phyloP scores from a whole-genome alignment of 2,888 invertebrate genomes.

The Bellardia pandia region DNA sequence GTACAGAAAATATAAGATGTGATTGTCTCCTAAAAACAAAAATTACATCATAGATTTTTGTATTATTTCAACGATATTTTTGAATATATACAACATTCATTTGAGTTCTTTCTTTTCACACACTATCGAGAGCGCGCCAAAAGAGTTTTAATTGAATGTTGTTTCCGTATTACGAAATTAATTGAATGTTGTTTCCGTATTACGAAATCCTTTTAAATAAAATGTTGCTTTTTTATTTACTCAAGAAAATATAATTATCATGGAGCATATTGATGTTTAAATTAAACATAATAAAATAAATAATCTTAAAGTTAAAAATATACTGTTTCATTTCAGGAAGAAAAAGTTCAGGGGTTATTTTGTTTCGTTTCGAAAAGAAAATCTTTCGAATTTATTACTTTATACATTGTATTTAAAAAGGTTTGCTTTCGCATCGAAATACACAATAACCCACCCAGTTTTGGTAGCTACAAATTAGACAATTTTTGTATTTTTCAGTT shows the following conservation, averaged over 20 bases:
- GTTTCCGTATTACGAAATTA: slow-evolving; percentile 46
- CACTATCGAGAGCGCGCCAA: slow-evolving; percentile 74
- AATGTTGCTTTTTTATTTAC: slow-evolving; percentile 72
- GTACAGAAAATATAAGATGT: slow-evolving; percentile 33
- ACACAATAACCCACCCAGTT: too few species aligned
- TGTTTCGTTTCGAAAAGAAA: too few species aligned
- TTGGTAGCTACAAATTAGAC: too few species aligned
- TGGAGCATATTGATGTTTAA: slow-evolving; percentile 80
- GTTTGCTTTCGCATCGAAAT: too few species aligned
- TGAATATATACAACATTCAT: slow-evolving; percentile 42
- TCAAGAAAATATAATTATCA: slow-evolving; percentile 73
- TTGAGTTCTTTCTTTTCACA: slow-evolving; percentile 50
- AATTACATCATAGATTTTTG: slow-evolving; percentile 54
- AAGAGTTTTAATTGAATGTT: slow-evolving; percentile 62
- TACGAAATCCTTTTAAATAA: slow-evolving; percentile 56
- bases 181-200: slow-evolving; percentile 63
- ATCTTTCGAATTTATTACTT: too few species aligned
- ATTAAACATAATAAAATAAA: slow-evolving; percentile 77
- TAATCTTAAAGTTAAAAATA: slow-evolving; percentile 57
- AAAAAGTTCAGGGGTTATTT: too few species aligned
- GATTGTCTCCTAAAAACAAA: slow-evolving; percentile 21
- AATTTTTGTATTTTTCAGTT: too few species aligned
- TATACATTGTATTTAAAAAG: too few species aligned
- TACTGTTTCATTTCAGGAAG: slow-evolving; percentile 24
- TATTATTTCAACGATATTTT: slow-evolving; percentile 17